A percentile compares a stretch with the other conserved stretches of the same genome.
These are phyloP conservation scores for Oryzias javanicus DNA, from an alignment of 2,113 vertebrate genomes.

Conservation along the genomic window DNA sequence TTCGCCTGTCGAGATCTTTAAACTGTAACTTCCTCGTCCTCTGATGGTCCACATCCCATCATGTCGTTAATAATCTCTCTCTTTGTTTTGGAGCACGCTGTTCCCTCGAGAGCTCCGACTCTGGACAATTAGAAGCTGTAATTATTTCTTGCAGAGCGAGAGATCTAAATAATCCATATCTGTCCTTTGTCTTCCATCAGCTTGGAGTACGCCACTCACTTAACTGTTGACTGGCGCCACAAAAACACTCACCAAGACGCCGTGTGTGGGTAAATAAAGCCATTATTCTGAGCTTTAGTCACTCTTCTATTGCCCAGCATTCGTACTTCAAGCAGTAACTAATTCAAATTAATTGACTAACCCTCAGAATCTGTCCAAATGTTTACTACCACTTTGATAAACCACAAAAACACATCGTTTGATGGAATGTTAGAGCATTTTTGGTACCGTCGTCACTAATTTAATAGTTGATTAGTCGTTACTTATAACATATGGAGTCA, in stretches of 20 bases:
- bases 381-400: too few species aligned
- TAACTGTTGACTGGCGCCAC: background rate
- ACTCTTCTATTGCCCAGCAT: too few species aligned
- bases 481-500: too few species aligned
- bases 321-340: too few species aligned
- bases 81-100: constrained; percentile 53
- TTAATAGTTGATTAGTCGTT: too few species aligned
- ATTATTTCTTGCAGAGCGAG: constrained; percentile 51
- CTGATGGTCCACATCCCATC: constrained; percentile 55
- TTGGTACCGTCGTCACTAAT: too few species aligned
- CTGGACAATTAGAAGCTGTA: constrained; percentile 49
- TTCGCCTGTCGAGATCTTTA: constrained; percentile 65
- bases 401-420: too few species aligned
- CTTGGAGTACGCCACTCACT: background rate
- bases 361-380: too few species aligned
- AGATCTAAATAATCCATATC: constrained; percentile 55
- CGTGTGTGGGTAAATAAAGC: too few species aligned
- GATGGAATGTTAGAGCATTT: too few species aligned
- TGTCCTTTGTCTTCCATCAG: constrained; percentile 3
- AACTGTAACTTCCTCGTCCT: constrained; percentile 54
- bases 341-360: too few species aligned
- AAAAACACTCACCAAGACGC: background rate
- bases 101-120: constrained; percentile 42
- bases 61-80: constrained; percentile 62
- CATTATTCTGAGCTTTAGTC: too few species aligned